Conservation (phyloP, 2,888 invertebrate species). For the Linnaemya tessellans region DNA sequence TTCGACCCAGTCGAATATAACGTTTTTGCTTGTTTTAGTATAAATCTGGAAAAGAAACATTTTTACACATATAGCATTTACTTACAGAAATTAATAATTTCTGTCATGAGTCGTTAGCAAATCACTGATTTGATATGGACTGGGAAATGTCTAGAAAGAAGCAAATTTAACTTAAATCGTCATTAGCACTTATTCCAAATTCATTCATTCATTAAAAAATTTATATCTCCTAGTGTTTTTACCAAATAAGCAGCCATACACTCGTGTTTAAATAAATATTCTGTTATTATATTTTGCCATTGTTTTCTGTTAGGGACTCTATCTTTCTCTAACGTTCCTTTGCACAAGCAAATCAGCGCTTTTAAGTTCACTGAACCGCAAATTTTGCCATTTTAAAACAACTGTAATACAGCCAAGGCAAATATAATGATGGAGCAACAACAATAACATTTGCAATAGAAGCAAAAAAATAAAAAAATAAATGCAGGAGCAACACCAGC, state of each 20-base stretch:
- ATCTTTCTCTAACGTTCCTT: conserved; percentile 28
- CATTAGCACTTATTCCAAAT: too few species aligned
- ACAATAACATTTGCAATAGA: neutral
- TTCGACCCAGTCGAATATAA: too few species aligned
- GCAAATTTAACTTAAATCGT: too few species aligned
- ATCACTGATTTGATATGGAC: too few species aligned
- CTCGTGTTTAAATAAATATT: neutral
- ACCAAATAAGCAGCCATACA: neutral
- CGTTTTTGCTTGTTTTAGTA: too few species aligned
- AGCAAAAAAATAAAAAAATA: neutral
- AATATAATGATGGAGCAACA: conserved; percentile 17
- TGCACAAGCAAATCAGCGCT: conserved; percentile 50
- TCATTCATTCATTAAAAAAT: too few species aligned
- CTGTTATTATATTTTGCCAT: neutral
- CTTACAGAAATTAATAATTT: too few species aligned
- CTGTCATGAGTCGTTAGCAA: too few species aligned
- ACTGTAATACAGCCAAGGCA: conserved; percentile 20
- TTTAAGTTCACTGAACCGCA: conserved; percentile 69
- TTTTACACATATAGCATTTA: too few species aligned
- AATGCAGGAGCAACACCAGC: neutral
- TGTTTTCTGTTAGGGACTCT: neutral
- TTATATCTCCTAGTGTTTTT: neutral
- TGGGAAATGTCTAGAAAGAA: too few species aligned
- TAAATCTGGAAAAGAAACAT: too few species aligned
- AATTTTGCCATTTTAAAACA: conserved; percentile 48